These are phyloP conservation scores for Desmophyllum pertusum DNA, from an alignment of 92 coral and sea anemone genomes.

Conservation along the genomic window DNA sequence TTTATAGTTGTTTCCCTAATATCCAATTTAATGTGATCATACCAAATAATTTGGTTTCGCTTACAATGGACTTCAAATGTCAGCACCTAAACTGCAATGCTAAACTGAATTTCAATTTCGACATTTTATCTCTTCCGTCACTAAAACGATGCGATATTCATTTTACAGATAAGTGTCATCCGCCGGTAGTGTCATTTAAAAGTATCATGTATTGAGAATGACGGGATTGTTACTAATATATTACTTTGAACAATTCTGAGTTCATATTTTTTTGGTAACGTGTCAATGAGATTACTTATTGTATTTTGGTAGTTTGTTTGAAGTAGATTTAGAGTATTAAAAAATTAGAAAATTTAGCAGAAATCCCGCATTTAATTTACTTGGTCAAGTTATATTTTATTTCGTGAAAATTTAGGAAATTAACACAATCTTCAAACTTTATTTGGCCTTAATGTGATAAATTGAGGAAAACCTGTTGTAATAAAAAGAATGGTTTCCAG, in stretches of 20 bases:
- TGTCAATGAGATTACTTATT: background rate
- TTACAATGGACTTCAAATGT: background rate
- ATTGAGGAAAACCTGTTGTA: background rate
- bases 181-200: too few species aligned
- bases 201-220: background rate
- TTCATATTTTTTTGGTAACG: background rate
- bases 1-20: background rate
- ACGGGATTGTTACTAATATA: background rate
- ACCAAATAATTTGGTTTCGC: too few species aligned
- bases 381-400: too few species aligned
- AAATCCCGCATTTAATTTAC: background rate
- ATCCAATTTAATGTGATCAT: background rate
- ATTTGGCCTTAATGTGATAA: background rate
- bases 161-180: background rate
- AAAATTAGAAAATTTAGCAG: background rate
- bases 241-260: background rate
- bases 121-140: background rate
- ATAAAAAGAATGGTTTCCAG: too few species aligned
- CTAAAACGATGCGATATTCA: background rate
- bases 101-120: background rate
- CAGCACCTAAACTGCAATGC: background rate
- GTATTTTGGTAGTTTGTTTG: background rate
- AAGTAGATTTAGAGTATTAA: background rate
- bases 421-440: background rate
- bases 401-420: background rate